Conservation (phyloP, 2,113 vertebrate genomes). For the Tragelaphus strepsiceros region DNA sequence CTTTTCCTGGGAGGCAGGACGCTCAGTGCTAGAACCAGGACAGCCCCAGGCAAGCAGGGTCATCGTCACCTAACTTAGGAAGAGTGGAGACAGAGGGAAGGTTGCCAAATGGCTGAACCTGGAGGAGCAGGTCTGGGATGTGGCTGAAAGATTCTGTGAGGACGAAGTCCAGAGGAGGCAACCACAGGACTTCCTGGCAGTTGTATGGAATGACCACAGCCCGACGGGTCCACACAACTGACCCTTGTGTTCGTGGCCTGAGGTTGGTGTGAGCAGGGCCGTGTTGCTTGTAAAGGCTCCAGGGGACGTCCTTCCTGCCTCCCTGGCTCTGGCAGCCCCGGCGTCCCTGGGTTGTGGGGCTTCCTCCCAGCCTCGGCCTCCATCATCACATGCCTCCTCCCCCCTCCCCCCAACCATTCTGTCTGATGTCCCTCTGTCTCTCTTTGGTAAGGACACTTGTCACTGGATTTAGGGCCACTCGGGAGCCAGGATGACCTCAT, state of each 20-base stretch:
- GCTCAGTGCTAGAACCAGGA: not conserved
- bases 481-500: not conserved
- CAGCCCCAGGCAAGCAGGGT: not conserved
- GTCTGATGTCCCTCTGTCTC: not conserved
- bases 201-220: not conserved
- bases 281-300: not conserved
- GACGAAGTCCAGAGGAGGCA: not conserved
- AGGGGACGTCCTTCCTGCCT: not conserved
- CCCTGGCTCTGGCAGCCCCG: not conserved
- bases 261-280: not conserved
- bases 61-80: not conserved
- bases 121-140: not conserved
- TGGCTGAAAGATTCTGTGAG: not conserved
- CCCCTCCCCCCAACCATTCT: rapidly evolving
- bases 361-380: not conserved
- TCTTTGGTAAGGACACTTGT: not conserved
- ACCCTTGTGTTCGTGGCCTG: rapidly evolving
- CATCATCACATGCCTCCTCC: not conserved
- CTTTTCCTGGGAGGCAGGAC: not conserved
- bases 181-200: not conserved
- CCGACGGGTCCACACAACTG: rapidly evolving
- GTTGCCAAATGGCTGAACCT: not conserved
- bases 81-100: not conserved
- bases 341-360: not conserved
- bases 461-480: not conserved